Conservation (phyloP, 2,113 vertebrate species). For the Beaufortia kweichowensis region DNA sequence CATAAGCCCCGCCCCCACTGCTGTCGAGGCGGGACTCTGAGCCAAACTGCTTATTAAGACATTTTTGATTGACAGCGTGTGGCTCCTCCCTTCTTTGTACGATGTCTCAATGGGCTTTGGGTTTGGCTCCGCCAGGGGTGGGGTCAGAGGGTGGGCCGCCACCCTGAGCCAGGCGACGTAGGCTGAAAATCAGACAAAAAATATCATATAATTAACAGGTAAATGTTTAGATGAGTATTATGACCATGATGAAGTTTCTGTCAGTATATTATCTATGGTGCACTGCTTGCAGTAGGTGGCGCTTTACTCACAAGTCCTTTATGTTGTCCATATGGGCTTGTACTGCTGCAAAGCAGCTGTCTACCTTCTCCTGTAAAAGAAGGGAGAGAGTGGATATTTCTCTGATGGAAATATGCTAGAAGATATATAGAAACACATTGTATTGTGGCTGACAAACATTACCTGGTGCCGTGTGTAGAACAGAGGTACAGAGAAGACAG, state of each 20-base stretch:
- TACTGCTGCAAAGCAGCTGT: constrained; percentile 73
- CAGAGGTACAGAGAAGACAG: constrained; percentile 85
- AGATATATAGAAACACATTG: not conserved
- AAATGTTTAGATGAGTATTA: not conserved
- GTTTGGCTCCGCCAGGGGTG: constrained; percentile 74
- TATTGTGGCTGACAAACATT: constrained; percentile 30
- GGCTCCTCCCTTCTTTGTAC: constrained; percentile 51
- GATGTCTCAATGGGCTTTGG: constrained; percentile 67
- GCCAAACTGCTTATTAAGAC: constrained; percentile 72
- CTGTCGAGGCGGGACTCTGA: constrained; percentile 58
- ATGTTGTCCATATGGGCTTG: constrained; percentile 76
- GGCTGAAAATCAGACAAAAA: constrained; percentile 56
- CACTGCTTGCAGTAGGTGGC: constrained; percentile 34
- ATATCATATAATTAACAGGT: not conserved
- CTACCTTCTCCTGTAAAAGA: constrained; percentile 79
- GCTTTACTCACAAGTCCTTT: constrained; percentile 82
- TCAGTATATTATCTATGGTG: too few species aligned
- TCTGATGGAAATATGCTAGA: not conserved
- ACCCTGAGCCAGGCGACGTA: constrained; percentile 70
- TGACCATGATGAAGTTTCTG: too few species aligned
- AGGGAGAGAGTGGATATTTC: not conserved
- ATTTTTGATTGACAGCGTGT: constrained; percentile 70
- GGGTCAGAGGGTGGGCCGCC: constrained; percentile 67
- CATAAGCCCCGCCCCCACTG: constrained; percentile 34
- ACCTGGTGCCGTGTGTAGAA: constrained; percentile 87